Percentiles rank a stretch among this genome's conserved stretches.
These are phyloP conservation scores for Serripes groenlandicus DNA, from an alignment of 2,888 invertebrate species.

Conservation along the genomic window DNA sequence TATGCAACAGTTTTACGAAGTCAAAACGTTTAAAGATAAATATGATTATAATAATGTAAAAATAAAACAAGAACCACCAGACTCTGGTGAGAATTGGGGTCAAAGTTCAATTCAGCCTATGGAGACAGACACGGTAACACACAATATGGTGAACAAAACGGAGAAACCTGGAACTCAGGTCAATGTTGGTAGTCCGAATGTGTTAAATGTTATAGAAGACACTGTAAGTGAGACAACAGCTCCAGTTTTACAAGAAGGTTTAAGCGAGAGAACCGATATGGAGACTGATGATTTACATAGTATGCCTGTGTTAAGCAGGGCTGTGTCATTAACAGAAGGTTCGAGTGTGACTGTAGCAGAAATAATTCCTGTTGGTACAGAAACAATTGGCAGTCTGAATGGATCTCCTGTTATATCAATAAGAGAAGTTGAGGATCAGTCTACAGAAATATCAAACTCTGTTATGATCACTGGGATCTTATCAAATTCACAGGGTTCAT, in stretches of 20 bases:
- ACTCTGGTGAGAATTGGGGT: background rate
- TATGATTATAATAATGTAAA: background rate
- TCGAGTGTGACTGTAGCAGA: background rate
- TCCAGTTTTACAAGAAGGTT: background rate
- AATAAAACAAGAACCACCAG: conserved; percentile 10
- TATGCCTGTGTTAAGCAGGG: conserved; percentile 26
- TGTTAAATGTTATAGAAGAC: background rate
- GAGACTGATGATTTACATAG: background rate
- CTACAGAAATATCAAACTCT: background rate
- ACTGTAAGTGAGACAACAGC: background rate
- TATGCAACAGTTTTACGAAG: background rate
- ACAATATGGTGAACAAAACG: too few species aligned
- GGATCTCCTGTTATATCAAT: background rate
- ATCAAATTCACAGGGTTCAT: background rate
- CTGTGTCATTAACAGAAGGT: conserved; percentile 9
- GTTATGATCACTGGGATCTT: background rate
- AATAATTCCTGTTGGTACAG: background rate
- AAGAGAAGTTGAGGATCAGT: background rate
- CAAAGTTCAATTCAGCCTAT: background rate
- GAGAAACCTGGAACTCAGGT: background rate
- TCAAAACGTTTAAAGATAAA: background rate
- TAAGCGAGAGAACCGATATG: background rate
- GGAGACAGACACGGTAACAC: background rate
- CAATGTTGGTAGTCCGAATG: background rate
- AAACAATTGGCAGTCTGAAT: background rate